A percentile compares a stretch with the other conserved stretches of the same genome.
phyloP scores from a whole-genome alignment of 2,797 vertebrate species.

The Chelidonichthys spinosus region DNA sequence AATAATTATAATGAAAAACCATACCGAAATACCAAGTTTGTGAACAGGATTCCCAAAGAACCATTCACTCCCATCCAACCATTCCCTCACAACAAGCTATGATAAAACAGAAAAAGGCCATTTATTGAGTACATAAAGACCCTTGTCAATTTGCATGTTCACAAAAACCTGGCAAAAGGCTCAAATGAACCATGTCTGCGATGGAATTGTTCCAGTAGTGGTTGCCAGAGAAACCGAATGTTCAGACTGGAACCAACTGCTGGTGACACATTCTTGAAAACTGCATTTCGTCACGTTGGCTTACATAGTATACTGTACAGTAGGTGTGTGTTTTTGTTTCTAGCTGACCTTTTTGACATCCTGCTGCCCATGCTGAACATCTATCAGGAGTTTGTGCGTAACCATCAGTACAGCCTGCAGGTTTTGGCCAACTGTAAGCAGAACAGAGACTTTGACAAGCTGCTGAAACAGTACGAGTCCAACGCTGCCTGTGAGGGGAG shows the following conservation, averaged over 20 bases:
- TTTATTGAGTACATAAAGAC: background rate
- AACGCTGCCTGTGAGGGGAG: conserved; percentile 96
- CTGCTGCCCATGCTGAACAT: conserved; percentile 99
- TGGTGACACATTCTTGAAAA: background rate
- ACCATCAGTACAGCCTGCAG: conserved; percentile 99
- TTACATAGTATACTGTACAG: background rate
- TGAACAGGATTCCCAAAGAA: no score
- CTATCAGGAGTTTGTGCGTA: conserved; percentile 99
- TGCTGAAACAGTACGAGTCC: conserved; percentile 97
- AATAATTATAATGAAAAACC: no score
- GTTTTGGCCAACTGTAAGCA: conserved; percentile 99
- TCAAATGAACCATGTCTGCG: background rate
- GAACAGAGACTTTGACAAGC: conserved; percentile 99
- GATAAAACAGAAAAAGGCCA: background rate
- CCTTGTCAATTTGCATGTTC: background rate
- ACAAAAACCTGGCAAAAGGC: background rate
- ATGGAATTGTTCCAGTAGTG: background rate
- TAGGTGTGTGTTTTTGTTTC: conserved; percentile 4
- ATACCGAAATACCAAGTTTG: no score
- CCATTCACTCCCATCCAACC: no score
- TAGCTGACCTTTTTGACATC: conserved; percentile 99
- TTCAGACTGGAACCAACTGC: background rate
- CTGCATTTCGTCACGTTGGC: background rate
- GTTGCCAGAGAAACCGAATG: conserved; percentile 3
- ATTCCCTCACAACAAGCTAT: background rate